These are phyloP conservation scores for Hippolais icterina DNA, from an alignment of 2,113 vertebrate species.

Conservation along the genomic window DNA sequence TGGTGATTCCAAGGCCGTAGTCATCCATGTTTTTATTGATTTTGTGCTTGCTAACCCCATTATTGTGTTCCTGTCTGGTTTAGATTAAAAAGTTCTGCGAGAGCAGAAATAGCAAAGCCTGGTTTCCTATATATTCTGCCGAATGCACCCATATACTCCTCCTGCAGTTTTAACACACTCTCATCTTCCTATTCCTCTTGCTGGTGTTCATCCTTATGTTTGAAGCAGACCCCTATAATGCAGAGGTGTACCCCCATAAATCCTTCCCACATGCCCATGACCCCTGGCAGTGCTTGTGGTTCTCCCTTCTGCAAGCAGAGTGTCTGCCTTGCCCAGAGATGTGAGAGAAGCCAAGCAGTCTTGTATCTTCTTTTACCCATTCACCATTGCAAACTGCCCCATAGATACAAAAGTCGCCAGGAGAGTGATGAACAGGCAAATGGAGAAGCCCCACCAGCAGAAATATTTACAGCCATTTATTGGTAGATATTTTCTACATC, in stretches of 20 bases:
- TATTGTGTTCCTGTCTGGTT: constrained; percentile 1
- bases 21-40: constrained; percentile 32
- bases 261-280: not conserved
- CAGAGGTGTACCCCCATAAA: not conserved
- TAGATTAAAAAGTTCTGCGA: not conserved
- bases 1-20: constrained; percentile 1
- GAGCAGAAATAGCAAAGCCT: not conserved
- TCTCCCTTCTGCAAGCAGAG: not conserved
- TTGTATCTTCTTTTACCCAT: not conserved
- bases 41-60: not conserved
- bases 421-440: not conserved
- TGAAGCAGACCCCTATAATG: not conserved
- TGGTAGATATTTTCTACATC: not conserved
- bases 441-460: not conserved
- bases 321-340: not conserved
- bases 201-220: not conserved
- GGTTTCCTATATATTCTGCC: not conserved
- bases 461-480: not conserved
- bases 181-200: not conserved
- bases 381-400: not conserved
- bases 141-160: not conserved
- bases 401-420: not conserved
- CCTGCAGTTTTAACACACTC: not conserved
- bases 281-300: too few species aligned
- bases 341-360: not conserved